A percentile compares a stretch with the other conserved stretches of the same genome.
phyloP scores from a whole-genome alignment of 2,113 vertebrate species.

The Gymnocephalus cernua region DNA sequence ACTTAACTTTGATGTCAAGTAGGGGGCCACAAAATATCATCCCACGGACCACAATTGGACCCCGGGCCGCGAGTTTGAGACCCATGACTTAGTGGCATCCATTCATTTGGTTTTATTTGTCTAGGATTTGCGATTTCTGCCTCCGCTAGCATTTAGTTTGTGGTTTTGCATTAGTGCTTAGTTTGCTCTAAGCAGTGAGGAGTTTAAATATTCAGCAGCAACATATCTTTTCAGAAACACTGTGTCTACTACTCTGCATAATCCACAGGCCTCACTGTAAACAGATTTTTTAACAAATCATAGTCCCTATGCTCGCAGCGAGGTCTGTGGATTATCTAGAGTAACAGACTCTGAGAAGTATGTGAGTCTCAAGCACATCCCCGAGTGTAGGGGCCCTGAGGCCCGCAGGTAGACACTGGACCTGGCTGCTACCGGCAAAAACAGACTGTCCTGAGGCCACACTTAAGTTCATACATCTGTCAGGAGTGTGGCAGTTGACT shows the following conservation, averaged over 20 bases:
- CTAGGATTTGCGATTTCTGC: not conserved
- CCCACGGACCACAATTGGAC: too few relatives aligned
- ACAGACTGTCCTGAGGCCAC: not conserved
- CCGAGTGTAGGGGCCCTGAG: not conserved
- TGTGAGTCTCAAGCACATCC: not conserved
- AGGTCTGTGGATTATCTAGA: not conserved
- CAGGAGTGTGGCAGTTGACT: not conserved
- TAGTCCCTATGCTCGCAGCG: not conserved
- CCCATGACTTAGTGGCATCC: not conserved
- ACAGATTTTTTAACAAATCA: not conserved
- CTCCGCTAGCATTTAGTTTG: not conserved
- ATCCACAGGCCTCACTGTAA: not conserved
- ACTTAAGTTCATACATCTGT: not conserved
- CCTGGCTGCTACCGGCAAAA: not conserved
- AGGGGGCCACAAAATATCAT: too few relatives aligned
- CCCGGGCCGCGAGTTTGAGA: too few relatives aligned
- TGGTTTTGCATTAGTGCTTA: conserved; percentile 14
- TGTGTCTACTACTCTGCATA: conserved; percentile 7
- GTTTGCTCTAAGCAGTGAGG: conserved; percentile 8
- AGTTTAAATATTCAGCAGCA: conserved; percentile 24
- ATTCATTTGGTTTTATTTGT: not conserved
- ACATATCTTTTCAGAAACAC: conserved; percentile 12
- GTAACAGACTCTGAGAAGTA: not conserved
- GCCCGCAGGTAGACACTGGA: not conserved
- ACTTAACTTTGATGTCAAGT: too few relatives aligned